These are phyloP conservation scores for Ellobius talpinus DNA, from an alignment of 2,113 vertebrate genomes.

Conservation along the genomic window DNA sequence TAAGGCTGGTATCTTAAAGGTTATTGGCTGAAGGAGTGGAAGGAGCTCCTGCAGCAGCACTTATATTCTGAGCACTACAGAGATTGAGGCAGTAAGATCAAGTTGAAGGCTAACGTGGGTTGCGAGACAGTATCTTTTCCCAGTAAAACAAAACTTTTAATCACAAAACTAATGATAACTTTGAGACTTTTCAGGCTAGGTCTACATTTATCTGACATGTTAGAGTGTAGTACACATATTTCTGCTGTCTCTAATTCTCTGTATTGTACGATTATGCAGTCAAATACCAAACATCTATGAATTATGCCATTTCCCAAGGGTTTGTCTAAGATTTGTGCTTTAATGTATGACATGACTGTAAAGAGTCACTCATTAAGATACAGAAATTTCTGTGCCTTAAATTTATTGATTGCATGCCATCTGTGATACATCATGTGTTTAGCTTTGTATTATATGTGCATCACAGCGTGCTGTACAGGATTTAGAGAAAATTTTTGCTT, in stretches of 20 bases:
- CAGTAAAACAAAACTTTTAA: background rate
- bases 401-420: background rate
- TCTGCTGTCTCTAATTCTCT: background rate
- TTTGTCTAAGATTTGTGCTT: background rate
- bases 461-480: background rate
- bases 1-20: too few relatives aligned
- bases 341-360: background rate
- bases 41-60: background rate
- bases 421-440: background rate
- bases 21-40: too few relatives aligned
- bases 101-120: background rate
- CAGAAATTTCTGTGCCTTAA: background rate
- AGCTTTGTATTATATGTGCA: background rate
- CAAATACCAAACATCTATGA: background rate
- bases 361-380: background rate
- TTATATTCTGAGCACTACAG: background rate
- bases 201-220: background rate
- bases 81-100: background rate
- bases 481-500: background rate
- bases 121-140: background rate
- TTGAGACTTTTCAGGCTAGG: background rate
- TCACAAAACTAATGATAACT: background rate
- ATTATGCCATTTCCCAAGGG: background rate
- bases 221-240: background rate
- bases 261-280: background rate